Evolutionary conservation across 2,888 invertebrate species (phyloP), one percentile per base, ranked within the genome.

Genomic region (Cephonodes hylas): DNA sequence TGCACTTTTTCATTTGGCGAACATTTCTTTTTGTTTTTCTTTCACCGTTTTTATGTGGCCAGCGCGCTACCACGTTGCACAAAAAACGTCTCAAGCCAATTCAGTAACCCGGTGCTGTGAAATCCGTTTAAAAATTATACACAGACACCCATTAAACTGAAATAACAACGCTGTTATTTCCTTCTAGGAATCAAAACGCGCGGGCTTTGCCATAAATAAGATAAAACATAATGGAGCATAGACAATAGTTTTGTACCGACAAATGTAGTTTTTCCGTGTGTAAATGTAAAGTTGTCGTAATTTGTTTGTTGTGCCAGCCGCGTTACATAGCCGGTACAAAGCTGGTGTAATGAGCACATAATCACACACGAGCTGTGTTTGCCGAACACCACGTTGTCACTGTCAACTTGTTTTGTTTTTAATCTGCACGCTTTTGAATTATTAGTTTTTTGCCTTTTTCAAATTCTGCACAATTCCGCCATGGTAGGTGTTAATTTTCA

Each of bases 1-100:
- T 62, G 42, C 34, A 53, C 53, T 59, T 48, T 58, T 58, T 48
- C 27, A 46, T 45, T 22, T 44, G 56, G 22, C n/a, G 42, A 56
- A 31, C 42, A 45, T 27, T 46, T 31, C 18, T 22, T 38, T 42
- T 42, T 63, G 45, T 58, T 15, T 57, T 58, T 48, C n/a, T 46
- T 58, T 42, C 20, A 0, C 42, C 31, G 20, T 57, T 45, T 63
- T 57, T 59, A 38, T 58, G 31, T 18, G 18, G 53, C 53, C 53
- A 31, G 53, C 53, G 15, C 18, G 27, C 18, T 53, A 53, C 10
- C 27, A 31, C 18, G 18, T 18, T 31, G 13, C 10, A 53, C 31
- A 27, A 53, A 31, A 53, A 53, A 23, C 6, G 27, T 53, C 53
- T 53, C 53, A 53, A 27, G 53, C 53, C 31, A 31, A 18, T 53